A percentile compares a stretch with the other conserved stretches of the same genome.
phyloP scores from a whole-genome alignment of 1,140 invertebrate species.

The Brachionus rotundiformis region DNA sequence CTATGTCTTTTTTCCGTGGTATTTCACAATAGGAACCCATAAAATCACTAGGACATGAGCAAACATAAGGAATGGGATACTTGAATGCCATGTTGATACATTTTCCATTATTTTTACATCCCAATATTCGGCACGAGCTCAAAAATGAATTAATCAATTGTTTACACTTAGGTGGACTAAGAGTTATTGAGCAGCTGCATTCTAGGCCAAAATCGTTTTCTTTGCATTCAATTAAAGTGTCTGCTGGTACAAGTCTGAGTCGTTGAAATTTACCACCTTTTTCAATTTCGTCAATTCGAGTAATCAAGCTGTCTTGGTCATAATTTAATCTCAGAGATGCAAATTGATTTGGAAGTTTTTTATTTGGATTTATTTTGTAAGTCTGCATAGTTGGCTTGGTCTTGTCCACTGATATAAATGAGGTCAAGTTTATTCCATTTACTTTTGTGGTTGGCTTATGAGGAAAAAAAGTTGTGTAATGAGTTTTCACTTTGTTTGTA shows the following conservation, averaged over 20 bases:
- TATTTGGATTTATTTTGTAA: constrained; percentile 47
- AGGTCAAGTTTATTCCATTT: background rate
- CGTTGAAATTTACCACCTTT: constrained; percentile 42
- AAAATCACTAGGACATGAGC: constrained; percentile 49
- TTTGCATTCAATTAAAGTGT: constrained; percentile 52
- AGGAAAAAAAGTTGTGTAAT: constrained; percentile 34
- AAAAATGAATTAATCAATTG: constrained; percentile 52
- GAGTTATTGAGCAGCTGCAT: constrained; percentile 49
- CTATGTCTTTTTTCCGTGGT: constrained; percentile 4
- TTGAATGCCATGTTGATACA: constrained; percentile 51
- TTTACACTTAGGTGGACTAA: constrained; percentile 51
- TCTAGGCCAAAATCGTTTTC: constrained; percentile 52
- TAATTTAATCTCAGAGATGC: constrained; percentile 48
- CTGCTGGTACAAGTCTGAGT: constrained; percentile 32
- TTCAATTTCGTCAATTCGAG: constrained; percentile 35
- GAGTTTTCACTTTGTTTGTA: background rate
- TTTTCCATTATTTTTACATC: constrained; percentile 49
- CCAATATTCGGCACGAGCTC: constrained; percentile 38
- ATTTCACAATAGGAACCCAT: constrained; percentile 51
- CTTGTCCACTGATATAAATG: constrained; percentile 16
- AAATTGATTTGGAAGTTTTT: constrained; percentile 47
- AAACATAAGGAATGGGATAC: constrained; percentile 51
- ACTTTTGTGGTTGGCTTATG: constrained; percentile 1
- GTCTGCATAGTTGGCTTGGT: constrained; percentile 41
- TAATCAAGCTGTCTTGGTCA: constrained; percentile 18